Percentiles rank a stretch among this genome's conserved stretches.
phyloP scores from a whole-genome alignment of 2,797 vertebrate genomes.

The Anolis apletophallus region DNA sequence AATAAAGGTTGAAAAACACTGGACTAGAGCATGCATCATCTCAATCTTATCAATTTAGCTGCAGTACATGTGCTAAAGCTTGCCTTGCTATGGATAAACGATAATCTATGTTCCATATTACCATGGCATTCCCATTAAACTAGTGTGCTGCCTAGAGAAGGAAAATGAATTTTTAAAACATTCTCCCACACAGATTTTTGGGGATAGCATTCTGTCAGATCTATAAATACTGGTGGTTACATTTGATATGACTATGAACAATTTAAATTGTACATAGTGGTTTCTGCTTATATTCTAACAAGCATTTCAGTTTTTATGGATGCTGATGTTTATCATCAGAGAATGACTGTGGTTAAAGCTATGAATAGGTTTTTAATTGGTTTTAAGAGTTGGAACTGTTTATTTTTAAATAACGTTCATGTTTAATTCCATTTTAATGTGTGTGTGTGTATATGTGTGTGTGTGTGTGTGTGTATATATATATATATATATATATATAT shows the following conservation, averaged over 20 bases:
- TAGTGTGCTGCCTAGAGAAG: background rate
- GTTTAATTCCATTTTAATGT: too few species aligned
- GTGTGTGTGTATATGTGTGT: too few species aligned
- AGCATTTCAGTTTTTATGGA: background rate
- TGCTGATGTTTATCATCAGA: background rate
- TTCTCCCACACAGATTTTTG: background rate
- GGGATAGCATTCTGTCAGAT: background rate
- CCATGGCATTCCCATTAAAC: background rate
- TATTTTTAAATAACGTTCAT: too few species aligned
- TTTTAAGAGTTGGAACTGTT: too few species aligned
- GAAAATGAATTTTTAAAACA: background rate
- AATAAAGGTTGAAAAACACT: too few species aligned
- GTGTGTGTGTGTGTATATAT: too few species aligned
- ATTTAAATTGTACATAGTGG: background rate
- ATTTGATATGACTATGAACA: background rate
- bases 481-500: too few species aligned
- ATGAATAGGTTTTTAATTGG: too few species aligned
- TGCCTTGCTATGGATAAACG: conserved; percentile 17
- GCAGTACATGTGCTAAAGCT: conserved; percentile 45
- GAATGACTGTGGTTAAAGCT: too few species aligned
- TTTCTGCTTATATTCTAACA: background rate
- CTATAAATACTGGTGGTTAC: background rate
- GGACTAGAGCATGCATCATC: conserved; percentile 66
- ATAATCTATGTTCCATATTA: background rate
- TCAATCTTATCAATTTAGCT: conserved; percentile 50